Evolutionary conservation across 1,140 invertebrate genomes (phyloP).

Genomic region (Anadara kagoshimensis): DNA sequence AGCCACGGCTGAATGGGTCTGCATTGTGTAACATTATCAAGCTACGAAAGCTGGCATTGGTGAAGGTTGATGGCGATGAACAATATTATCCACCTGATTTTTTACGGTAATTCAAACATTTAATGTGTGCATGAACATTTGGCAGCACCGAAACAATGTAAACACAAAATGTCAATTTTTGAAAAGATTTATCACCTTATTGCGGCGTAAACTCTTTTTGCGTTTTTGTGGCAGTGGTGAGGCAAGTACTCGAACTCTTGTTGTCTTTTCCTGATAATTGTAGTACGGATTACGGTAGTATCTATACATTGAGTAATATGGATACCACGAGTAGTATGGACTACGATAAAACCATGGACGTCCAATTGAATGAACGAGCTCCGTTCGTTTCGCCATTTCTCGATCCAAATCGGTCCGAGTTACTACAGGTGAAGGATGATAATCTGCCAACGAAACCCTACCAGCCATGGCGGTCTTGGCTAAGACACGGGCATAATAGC

Average conservation of each 20-base stretch:
- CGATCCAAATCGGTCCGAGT: neutral
- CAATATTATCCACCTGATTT: constrained; percentile 2
- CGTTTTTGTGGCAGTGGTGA: constrained; percentile 32
- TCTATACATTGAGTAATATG: constrained; percentile 19
- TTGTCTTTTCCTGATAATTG: neutral
- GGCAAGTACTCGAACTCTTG: constrained; percentile 27
- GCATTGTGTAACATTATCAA: constrained; percentile 1
- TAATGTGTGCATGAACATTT: constrained; percentile 3
- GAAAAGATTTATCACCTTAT: constrained; percentile 30
- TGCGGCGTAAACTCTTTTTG: constrained; percentile 6
- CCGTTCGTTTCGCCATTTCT: constrained; percentile 2
- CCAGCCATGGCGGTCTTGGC: constrained; percentile 36
- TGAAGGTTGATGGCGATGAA: constrained; percentile 16
- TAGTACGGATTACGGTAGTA: constrained; percentile 3
- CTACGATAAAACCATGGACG: constrained; percentile 10
- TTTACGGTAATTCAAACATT: constrained; percentile 19
- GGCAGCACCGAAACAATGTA: neutral
- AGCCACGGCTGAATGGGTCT: constrained; percentile 49
- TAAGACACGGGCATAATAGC: constrained; percentile 13
- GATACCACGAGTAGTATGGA: constrained; percentile 10
- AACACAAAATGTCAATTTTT: neutral
- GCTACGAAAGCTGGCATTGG: neutral
- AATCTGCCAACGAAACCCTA: constrained; percentile 7
- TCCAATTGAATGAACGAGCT: constrained; percentile 1
- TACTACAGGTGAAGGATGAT: neutral